Evolutionary conservation across 2,797 vertebrate species (phyloP).

Genomic region (Aldrovandia affinis): DNA sequence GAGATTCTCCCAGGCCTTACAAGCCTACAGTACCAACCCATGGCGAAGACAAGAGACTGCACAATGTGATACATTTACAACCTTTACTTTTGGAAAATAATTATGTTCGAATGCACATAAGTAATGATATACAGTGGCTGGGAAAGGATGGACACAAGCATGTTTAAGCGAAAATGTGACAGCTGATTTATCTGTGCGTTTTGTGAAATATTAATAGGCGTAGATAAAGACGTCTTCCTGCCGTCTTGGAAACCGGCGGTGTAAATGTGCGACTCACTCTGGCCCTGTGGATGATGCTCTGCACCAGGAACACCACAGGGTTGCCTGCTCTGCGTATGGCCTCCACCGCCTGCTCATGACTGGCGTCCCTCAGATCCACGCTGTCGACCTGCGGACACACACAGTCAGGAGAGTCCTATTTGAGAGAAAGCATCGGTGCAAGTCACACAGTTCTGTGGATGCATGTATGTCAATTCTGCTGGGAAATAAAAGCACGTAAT

Average conservation of each 20-base stretch:
- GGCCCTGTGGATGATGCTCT: slow-evolving; percentile 90
- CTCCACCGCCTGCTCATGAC: slow-evolving; percentile 97
- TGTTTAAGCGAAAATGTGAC: not conserved
- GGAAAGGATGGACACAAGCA: not conserved
- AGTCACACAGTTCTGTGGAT: no score
- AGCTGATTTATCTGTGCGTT: not conserved
- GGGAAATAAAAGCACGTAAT: no score
- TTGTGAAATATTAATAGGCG: not conserved
- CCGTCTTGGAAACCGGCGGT: not conserved
- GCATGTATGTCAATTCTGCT: no score
- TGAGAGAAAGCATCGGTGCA: no score
- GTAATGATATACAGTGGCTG: not conserved
- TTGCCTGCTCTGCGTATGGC: slow-evolving; percentile 95
- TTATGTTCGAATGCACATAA: not conserved
- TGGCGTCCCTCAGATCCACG: slow-evolving; percentile 93
- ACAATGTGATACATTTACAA: no score
- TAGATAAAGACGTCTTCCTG: not conserved
- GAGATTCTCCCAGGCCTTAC: no score
- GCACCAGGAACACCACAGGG: slow-evolving; percentile 94
- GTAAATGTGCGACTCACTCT: slow-evolving; percentile 78
- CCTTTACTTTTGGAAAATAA: no score
- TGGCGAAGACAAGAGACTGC: no score
- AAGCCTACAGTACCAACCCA: no score
- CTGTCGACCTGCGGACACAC: slow-evolving; percentile 85
- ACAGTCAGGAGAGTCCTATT: not conserved